Base-by-base conservation (phyloP, 2,113 vertebrate species). In the Trichechus manatus region DNA sequence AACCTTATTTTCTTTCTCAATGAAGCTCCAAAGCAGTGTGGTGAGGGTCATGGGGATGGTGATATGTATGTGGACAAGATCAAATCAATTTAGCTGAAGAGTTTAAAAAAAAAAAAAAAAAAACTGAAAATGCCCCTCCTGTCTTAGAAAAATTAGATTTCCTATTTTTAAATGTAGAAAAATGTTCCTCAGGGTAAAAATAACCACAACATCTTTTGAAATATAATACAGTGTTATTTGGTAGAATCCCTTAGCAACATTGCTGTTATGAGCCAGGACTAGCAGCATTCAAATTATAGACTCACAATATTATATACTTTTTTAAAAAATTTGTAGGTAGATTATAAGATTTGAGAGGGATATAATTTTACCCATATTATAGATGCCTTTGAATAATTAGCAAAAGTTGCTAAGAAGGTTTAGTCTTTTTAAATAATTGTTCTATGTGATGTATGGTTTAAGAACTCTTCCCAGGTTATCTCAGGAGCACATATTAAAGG, bases 211-310 rank as follows among this genome's bases (percentile, higher is more conserved):
- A 96, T 96, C 77, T 97, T 98, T 93, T 96, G 94, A 97, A 97
- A 97, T 95, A 95, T 93, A 97, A 97, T 94, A 93, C 53, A 92
- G 93, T 91, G 84, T 36, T 96, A 92, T 94, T 97, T 97, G 85
- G 61, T 95, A 87, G 96, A 97, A 93, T 97, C 90, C 75, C 93
- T 97, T 97, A 97, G 97, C 96, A 97, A 95, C 94, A 96, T 96
- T 89, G 70, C 87, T 94, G 87, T 88, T 90, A 94, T 25, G 27
- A 89, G 74, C 70, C 29, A 87, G 56, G 36, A 85, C 68, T 56
- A 91, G 70, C 56, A 87, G 59, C 33, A 70, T 33, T 94, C 42
- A 95, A 89, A 31, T 82, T 97, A 70, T 27, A 96, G 68, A 95
- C 6, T 86, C 72, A 93, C 42, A 87, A 87, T 50, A 92, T 5